phyloP scores from a whole-genome alignment of 2,113 vertebrate species.

The Agelaius phoeniceus region DNA sequence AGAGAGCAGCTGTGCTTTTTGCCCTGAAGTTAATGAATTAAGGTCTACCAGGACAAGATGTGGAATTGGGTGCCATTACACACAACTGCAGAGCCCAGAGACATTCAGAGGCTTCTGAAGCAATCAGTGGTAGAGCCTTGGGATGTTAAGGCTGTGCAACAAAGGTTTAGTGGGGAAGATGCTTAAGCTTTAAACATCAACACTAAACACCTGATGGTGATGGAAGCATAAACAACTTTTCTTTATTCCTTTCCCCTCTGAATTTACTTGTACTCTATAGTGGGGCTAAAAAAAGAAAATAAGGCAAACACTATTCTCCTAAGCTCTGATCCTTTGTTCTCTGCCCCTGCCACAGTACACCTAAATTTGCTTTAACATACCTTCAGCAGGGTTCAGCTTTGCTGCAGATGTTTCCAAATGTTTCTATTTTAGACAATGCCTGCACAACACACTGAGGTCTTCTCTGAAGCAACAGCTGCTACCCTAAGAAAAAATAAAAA shows the following conservation, averaged over 20 bases:
- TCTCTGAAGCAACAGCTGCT: neutral
- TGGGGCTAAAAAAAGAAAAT: neutral
- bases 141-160: neutral
- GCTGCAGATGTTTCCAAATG: neutral
- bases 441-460: neutral
- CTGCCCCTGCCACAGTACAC: neutral
- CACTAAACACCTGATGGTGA: neutral
- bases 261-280: neutral
- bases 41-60: neutral
- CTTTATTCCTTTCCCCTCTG: neutral
- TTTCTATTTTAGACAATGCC: neutral
- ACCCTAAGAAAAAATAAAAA: neutral
- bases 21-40: neutral
- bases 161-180: neutral
- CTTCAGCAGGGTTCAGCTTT: neutral
- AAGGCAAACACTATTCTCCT: neutral
- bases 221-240: neutral
- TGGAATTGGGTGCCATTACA: neutral
- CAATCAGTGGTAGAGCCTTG: neutral
- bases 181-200: neutral
- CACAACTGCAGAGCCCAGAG: neutral
- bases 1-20: neutral
- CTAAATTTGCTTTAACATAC: neutral
- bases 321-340: neutral
- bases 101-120: neutral